These are phyloP conservation scores for Trinectes maculatus DNA, from an alignment of 2,113 vertebrate species.

Conservation along the genomic window DNA sequence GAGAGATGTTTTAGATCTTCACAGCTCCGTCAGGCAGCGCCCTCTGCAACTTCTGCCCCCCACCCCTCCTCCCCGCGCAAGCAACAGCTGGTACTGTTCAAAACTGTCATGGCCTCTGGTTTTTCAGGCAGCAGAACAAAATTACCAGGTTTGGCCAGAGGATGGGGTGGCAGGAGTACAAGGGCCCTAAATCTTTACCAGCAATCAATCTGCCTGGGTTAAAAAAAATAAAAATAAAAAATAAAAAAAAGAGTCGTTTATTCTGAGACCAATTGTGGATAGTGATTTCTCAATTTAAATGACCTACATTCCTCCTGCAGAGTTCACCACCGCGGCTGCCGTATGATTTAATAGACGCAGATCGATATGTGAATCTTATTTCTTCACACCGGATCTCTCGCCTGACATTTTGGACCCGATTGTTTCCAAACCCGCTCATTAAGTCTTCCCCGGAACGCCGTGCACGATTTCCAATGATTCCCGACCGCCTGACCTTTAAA, in stretches of 20 bases:
- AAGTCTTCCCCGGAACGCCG: too few relatives aligned
- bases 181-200: conserved; percentile 31
- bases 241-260: background rate
- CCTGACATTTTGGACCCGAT: background rate
- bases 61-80: conserved; percentile 26
- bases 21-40: conserved; percentile 39
- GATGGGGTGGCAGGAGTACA: conserved; percentile 22
- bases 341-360: background rate
- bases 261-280: background rate
- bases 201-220: conserved; percentile 9
- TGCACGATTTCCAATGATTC: too few relatives aligned
- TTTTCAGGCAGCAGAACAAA: conserved; percentile 46
- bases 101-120: conserved; percentile 50
- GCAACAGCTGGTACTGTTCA: conserved; percentile 57
- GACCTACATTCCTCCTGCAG: background rate
- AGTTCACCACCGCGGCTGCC: background rate
- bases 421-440: background rate
- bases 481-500: background rate
- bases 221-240: too few relatives aligned
- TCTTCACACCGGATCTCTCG: background rate
- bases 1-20: conserved; percentile 29
- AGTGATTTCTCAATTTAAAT: background rate
- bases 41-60: conserved; percentile 45
- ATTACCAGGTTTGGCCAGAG: conserved; percentile 51
- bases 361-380: conserved; percentile 9